Base-by-base conservation (phyloP, 2,888 invertebrate species). In the Alloplasta piceator region DNA sequence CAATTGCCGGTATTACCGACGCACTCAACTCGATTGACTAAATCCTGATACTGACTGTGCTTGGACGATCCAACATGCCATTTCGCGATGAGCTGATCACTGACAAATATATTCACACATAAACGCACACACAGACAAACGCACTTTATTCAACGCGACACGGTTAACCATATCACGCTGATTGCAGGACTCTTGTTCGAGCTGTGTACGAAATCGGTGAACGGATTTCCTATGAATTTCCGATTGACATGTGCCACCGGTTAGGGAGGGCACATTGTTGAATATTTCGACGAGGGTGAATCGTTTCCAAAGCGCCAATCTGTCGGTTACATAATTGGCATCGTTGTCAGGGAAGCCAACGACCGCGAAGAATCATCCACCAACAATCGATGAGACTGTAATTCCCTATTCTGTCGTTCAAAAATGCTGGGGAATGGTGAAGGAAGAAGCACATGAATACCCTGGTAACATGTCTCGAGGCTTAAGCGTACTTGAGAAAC, bases 41-140 rank as follows among this genome's bases (percentile, higher is more conserved):
- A 26, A 74, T 71, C 70, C 81, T 70, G 38, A 63, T 38, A 26
- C 68, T 10, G 68, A 39, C 52, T 61, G 26, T 6, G 39, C 64
- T 41, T 56, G 39, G 26, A 68, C 46, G 71, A 70, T 39, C 26
- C 43, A 50, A 80, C 68, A 77, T 68, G 77, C 60, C 58, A 67
- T 71, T 60, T 67, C 74, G 71, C 68, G 78, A 75, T 50, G 56
- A 74, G 16, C 74, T 12, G 56, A 12, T 60, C 52, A 36, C 16
- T 46, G 14, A 46, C 64, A 46, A 38, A 63, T 43, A 79, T 26
- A 26, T 3, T 26, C 26, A 26, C 26, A 26, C 55, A 63, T 67
- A n/a, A n/a, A n/a, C n/a, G n/a, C n/a, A n/a, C n/a, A n/a, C n/a
- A n/a, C n/a, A n/a, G n/a, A n/a, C n/a, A n/a, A n/a, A 56, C 14